These are phyloP conservation scores for Drosophila helvetica DNA, from an alignment of 2,888 invertebrate genomes.

Conservation along the genomic window DNA sequence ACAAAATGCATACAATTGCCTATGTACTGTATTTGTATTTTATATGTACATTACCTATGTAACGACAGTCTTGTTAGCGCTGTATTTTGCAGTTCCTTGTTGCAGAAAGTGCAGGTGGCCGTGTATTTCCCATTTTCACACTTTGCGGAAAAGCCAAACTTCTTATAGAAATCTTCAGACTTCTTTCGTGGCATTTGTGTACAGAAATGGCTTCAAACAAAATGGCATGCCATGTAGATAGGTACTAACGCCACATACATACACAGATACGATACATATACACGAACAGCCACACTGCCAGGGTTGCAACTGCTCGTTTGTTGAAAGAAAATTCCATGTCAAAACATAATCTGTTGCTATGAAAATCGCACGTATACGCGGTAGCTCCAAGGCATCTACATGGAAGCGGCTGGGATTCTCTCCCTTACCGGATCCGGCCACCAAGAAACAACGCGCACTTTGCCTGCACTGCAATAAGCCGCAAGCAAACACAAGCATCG, in stretches of 20 bases:
- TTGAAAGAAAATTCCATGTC: background rate
- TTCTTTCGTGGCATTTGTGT: slow-evolving; percentile 42
- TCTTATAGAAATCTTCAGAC: slow-evolving; percentile 30
- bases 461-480: slow-evolving; percentile 36
- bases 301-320: background rate
- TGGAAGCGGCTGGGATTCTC: slow-evolving; percentile 35
- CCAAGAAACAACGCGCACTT: slow-evolving; percentile 33
- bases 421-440: slow-evolving; percentile 7
- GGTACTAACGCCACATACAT: background rate
- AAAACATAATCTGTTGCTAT: slow-evolving; percentile 7
- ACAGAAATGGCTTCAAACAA: slow-evolving; percentile 3
- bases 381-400: slow-evolving; percentile 22
- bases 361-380: slow-evolving; percentile 17
- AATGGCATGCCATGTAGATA: slow-evolving; percentile 21
- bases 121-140: slow-evolving; percentile 30
- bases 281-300: background rate
- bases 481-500: slow-evolving; percentile 44
- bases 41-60: slow-evolving; percentile 34
- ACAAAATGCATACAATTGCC: background rate
- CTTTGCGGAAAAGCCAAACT: slow-evolving; percentile 33
- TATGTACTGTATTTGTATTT: background rate
- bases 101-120: slow-evolving; percentile 25
- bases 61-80: slow-evolving; percentile 32
- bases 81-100: slow-evolving; percentile 35
- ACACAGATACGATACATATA: background rate